A percentile compares a stretch with the other conserved stretches of the same genome.
phyloP scores from a whole-genome alignment of 1,140 invertebrate genomes.

The Parapsyche elsis region DNA sequence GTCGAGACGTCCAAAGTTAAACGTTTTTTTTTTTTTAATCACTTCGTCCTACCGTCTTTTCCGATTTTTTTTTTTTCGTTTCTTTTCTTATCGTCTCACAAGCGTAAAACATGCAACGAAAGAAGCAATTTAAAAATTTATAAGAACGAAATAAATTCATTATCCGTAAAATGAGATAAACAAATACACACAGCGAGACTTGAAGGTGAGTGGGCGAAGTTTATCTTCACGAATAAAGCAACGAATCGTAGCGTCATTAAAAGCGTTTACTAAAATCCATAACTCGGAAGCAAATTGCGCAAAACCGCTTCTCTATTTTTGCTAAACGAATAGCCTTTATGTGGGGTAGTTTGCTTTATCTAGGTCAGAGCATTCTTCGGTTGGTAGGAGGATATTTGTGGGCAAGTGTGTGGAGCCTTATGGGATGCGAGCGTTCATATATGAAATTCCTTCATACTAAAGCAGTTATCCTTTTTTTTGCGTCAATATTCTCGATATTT shows the following conservation, averaged over 20 bases:
- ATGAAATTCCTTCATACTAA: conserved; percentile 18
- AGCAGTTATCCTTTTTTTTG: not conserved
- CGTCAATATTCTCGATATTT: not conserved
- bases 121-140: conserved; percentile 25
- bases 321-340: not conserved
- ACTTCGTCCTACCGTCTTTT: not conserved
- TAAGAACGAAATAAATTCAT: conserved; percentile 14
- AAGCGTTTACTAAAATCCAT: conserved; percentile 4
- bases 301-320: conserved; percentile 22
- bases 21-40: conserved; percentile 1
- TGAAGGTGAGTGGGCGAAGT: not conserved
- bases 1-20: conserved; percentile 22
- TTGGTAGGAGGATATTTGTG: conserved; percentile 23
- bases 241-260: conserved; percentile 4
- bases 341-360: conserved; percentile 7
- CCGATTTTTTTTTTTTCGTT: not conserved
- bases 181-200: not conserved
- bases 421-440: conserved; percentile 4
- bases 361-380: conserved; percentile 26
- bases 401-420: not conserved
- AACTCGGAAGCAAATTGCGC: not conserved
- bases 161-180: conserved; percentile 12
- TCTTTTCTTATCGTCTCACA: conserved; percentile 1
- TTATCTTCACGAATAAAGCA: not conserved
- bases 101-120: conserved; percentile 22